A percentile compares a stretch with the other conserved stretches of the same genome.
Conservation (phyloP, 2,888 invertebrate species). For the Phrixothrix hirtus region DNA sequence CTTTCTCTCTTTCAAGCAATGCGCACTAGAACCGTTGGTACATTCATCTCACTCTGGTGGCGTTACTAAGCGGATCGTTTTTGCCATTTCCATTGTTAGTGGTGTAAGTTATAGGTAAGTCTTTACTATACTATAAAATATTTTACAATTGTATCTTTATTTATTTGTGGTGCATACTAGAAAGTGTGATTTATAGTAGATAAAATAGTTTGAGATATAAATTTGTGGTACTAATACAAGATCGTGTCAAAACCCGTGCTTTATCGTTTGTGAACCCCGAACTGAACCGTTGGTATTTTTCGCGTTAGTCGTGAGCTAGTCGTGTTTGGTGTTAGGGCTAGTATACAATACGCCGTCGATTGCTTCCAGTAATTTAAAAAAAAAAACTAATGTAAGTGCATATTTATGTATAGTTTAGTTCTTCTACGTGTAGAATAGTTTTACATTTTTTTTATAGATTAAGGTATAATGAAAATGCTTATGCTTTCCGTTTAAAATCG, state of each 20-base stretch:
- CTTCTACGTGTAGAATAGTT: too few species aligned
- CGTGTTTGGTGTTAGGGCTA: constrained; percentile 38
- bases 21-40: constrained; percentile 9
- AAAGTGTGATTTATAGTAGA: too few species aligned
- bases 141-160: background rate
- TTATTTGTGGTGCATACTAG: too few species aligned
- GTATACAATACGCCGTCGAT: constrained; percentile 13
- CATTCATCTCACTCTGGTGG: constrained; percentile 20
- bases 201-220: too few species aligned
- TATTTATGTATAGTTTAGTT: too few species aligned
- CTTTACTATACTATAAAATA: background rate
- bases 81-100: constrained; percentile 24
- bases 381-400: too few species aligned
- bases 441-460: too few species aligned
- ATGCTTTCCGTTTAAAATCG: constrained; percentile 23
- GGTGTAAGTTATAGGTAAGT: constrained; percentile 17
- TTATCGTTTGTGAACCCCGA: constrained; percentile 52
- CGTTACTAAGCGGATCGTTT: constrained; percentile 27
- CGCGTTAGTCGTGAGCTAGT: constrained; percentile 54
- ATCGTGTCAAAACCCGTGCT: constrained; percentile 45
- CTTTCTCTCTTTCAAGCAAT: constrained; percentile 15
- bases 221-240: constrained; percentile 2
- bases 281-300: constrained; percentile 49
- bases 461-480: too few species aligned
- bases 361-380: constrained; percentile 17